phyloP scores from a whole-genome alignment of 2,113 vertebrate genomes.

The Empidonax traillii region DNA sequence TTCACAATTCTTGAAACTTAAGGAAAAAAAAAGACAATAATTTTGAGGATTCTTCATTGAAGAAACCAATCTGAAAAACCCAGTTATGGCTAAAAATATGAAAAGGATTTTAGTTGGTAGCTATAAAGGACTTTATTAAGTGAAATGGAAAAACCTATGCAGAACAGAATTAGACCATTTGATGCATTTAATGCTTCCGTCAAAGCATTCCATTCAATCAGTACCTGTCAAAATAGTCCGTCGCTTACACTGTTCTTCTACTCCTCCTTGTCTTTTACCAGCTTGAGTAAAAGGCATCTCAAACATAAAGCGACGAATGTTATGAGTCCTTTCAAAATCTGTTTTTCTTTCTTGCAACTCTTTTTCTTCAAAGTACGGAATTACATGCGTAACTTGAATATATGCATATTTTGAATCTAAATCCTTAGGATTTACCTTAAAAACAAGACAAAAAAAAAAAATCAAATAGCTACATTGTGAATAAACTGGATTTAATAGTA shows the following conservation, averaged over 20 bases:
- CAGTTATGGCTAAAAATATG: background rate
- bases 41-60: background rate
- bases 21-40: background rate
- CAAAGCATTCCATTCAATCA: background rate
- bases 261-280: conserved; percentile 92
- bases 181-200: background rate
- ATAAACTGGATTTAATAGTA: background rate
- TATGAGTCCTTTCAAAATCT: conserved; percentile 94
- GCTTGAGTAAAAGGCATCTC: conserved; percentile 97
- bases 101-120: background rate
- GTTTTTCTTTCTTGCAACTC: conserved; percentile 93
- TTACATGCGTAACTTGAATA: conserved; percentile 96
- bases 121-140: background rate
- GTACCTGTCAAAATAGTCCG: conserved; percentile 93
- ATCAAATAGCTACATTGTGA: background rate
- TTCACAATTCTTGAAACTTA: background rate
- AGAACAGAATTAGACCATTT: background rate
- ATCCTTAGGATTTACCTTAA: conserved; percentile 96
- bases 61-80: background rate
- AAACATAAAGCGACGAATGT: conserved; percentile 95
- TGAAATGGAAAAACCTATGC: background rate
- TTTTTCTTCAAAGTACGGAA: conserved; percentile 94
- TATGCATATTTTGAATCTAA: conserved; percentile 97
- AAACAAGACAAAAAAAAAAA: background rate
- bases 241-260: conserved; percentile 96